phyloP scores from a whole-genome alignment of 2,113 vertebrate genomes.

The Serilophus lunatus region DNA sequence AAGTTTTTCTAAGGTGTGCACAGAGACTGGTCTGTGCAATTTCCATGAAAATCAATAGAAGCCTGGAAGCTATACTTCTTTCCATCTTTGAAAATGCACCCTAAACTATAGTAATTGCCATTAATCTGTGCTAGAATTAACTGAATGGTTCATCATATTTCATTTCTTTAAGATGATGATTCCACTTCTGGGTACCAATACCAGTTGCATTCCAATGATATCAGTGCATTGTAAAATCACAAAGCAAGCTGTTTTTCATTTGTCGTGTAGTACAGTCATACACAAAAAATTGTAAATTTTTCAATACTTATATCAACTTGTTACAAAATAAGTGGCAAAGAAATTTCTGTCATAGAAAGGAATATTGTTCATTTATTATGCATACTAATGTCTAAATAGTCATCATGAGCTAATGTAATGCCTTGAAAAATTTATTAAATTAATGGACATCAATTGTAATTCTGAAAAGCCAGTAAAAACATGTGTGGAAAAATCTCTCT shows the following conservation, averaged over 20 bases:
- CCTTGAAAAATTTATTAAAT: constrained; percentile 36
- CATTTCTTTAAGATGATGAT: not conserved
- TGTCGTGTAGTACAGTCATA: not conserved
- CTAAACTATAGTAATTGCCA: not conserved
- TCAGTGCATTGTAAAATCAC: not conserved
- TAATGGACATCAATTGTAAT: constrained; percentile 48
- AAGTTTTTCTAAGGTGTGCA: not conserved
- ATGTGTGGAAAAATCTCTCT: constrained; percentile 29
- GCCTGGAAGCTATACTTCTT: not conserved
- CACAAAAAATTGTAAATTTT: not conserved
- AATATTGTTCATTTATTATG: not conserved
- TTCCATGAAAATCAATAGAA: not conserved
- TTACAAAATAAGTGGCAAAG: constrained; percentile 20
- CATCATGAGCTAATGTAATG: constrained; percentile 14
- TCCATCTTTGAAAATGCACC: not conserved
- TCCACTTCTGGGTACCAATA: not conserved
- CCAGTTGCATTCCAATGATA: not conserved
- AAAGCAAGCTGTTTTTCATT: not conserved
- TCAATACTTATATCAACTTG: constrained; percentile 15
- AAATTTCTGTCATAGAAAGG: constrained; percentile 26
- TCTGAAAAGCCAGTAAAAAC: constrained; percentile 44
- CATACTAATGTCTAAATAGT: constrained; percentile 25
- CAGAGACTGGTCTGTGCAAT: not conserved
- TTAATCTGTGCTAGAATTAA: constrained; percentile 6
- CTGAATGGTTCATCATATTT: not conserved